Percentiles rank a stretch among this genome's conserved stretches.
These are phyloP conservation scores for Spinibarbus caldwelli DNA, from an alignment of 2,797 vertebrate species.

Conservation along the genomic window DNA sequence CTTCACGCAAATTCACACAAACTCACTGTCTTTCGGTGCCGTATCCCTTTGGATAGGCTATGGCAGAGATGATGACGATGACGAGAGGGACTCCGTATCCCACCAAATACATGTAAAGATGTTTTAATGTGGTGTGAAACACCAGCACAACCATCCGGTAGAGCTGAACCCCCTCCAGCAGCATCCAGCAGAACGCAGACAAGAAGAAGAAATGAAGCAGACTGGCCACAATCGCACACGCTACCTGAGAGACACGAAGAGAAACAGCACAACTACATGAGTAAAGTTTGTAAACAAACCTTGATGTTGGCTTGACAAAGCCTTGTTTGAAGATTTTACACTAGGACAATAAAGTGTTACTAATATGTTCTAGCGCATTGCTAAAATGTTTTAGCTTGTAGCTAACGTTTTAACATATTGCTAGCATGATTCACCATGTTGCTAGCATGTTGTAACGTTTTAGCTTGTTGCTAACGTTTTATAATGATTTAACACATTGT, in stretches of 20 bases:
- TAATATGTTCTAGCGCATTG: no score
- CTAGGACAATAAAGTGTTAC: no score
- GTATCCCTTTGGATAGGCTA: constrained; percentile 69
- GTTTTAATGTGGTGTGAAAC: constrained; percentile 79
- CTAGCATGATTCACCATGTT: no score
- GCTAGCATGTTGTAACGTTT: no score
- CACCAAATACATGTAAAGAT: constrained; percentile 71
- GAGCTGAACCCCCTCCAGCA: constrained; percentile 87
- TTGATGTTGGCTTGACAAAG: background rate
- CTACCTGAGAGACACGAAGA: constrained; percentile 68
- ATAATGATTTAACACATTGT: no score
- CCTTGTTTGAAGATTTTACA: no score
- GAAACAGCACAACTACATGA: background rate
- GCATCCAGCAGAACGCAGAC: constrained; percentile 87
- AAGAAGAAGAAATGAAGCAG: constrained; percentile 86
- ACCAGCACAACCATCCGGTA: constrained; percentile 89
- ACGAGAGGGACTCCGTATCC: constrained; percentile 82
- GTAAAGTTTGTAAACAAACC: background rate
- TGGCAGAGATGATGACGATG: constrained; percentile 79
- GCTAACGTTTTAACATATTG: no score
- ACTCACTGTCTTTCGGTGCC: constrained; percentile 80
- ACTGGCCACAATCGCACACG: constrained; percentile 82
- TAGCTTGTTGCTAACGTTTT: no score
- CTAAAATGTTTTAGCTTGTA: no score
- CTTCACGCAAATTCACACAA: background rate